phyloP scores from a whole-genome alignment of 2,888 invertebrate genomes.

The Sceliomorpha sp. region DNA sequence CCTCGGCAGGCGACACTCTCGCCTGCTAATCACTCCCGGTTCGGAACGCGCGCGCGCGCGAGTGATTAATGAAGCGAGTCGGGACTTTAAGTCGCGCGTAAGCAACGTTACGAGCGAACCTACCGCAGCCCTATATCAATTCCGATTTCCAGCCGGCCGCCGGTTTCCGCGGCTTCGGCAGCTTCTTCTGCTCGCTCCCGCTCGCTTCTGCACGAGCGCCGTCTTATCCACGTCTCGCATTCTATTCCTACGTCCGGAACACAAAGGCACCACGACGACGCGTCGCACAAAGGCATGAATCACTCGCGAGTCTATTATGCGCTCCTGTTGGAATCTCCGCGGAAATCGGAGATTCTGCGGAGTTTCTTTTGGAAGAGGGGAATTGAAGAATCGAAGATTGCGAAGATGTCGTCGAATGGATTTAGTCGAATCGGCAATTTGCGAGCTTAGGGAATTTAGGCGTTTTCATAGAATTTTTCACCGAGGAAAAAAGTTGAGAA shows the following conservation, averaged over 20 bases:
- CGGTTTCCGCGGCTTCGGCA: constrained; percentile 53
- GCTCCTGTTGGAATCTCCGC: constrained; percentile 48
- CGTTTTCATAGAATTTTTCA: too few species aligned
- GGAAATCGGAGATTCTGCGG: constrained; percentile 42
- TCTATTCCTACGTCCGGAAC: constrained; percentile 31
- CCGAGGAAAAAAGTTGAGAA: too few species aligned
- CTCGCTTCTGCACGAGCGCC: background rate
- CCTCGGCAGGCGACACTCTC: constrained; percentile 58
- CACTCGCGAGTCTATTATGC: constrained; percentile 62
- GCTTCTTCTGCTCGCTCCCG: background rate
- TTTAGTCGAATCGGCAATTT: too few species aligned
- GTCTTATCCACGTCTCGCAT: constrained; percentile 22
- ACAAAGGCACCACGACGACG: constrained; percentile 45
- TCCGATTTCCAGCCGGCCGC: too few species aligned
- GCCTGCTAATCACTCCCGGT: constrained; percentile 68
- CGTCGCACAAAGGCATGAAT: constrained; percentile 66
- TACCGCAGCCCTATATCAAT: constrained; percentile 73
- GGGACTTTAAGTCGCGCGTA: constrained; percentile 56
- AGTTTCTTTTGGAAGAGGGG: background rate
- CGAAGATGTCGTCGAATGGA: too few species aligned
- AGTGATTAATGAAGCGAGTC: constrained; percentile 68
- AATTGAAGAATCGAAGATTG: too few species aligned
- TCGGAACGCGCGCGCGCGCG: constrained; percentile 59
- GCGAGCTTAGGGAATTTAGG: too few species aligned
- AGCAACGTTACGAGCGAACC: constrained; percentile 67